Base-by-base conservation (phyloP, 2,797 vertebrate genomes). In the Cercopithecus diana region DNA sequence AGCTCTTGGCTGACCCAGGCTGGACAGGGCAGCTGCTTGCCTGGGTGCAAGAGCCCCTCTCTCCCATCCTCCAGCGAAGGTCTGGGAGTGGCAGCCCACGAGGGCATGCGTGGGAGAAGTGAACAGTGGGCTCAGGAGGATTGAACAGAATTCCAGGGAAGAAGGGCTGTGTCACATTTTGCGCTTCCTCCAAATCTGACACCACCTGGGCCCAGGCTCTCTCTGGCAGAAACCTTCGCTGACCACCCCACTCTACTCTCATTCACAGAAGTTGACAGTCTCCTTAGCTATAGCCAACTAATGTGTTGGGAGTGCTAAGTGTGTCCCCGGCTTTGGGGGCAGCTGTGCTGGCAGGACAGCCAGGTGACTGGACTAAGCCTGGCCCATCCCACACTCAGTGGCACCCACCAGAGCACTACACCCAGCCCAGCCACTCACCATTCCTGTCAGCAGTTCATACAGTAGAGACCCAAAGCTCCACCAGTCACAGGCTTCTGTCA, bases 401-500 rank as follows among this genome's bases (percentile, higher is more conserved):
- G 28, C 70, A 26, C 15, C 86, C 43, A 20, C 24, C 28, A 50
- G 50, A 24, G 67, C n/a, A 58, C 81, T 10, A 4, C 14, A 2
- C 26, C 22, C 33, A 26, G 43, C 55, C 52, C 76, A 20, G 50
- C 76, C 52, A 73, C 99, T 99, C 98, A 99, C 99, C 99, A 98
- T 99, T 98, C 99, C 99, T 36, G 99, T 99, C 92, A 99, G 99
- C 98, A 99, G 98, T 95, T 99, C 99, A 58, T 99, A 99, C 80
- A 99, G 97, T 85, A 99, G 98, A 26, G 99, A 99, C 5, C 99
- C 99, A 33, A 99, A 99, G 98, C 99, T 99, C 99, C 99, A 99
- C 99, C 99, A 99, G 97, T 99, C 99, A 98, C 99, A 99, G 30
- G 99, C 99, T 97, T 99, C 99, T 0, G 99, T 99, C 52, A 99